Evolutionary conservation across 2,113 vertebrate species (phyloP).

Genomic region (Sinocyclocheilus anophthalmus): DNA sequence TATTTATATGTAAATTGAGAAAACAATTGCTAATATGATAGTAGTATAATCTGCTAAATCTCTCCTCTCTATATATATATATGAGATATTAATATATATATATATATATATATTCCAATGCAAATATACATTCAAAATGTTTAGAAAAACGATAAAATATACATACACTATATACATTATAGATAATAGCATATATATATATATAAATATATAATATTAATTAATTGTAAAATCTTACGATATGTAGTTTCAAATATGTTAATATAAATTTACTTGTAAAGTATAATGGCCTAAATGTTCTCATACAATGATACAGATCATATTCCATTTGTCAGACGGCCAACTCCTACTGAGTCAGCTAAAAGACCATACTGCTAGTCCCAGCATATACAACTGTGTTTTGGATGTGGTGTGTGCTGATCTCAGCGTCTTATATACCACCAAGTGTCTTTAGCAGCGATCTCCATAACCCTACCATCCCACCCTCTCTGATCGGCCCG

Average conservation of each 20-base stretch:
- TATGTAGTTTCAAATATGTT: not conserved
- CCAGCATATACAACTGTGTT: not conserved
- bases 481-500: conserved; percentile 43
- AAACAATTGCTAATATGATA: too few relatives aligned
- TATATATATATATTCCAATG: too few relatives aligned
- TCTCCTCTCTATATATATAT: too few relatives aligned
- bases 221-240: too few relatives aligned
- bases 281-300: not conserved
- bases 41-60: too few relatives aligned
- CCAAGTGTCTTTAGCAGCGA: not conserved
- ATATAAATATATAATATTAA: too few relatives aligned
- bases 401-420: not conserved
- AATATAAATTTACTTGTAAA: not conserved
- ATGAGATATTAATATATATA: too few relatives aligned
- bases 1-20: too few relatives aligned
- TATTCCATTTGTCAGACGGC: not conserved
- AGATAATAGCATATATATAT: too few relatives aligned
- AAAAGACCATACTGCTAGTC: not conserved
- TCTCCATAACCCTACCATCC: conserved; percentile 7
- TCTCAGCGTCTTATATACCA: conserved; percentile 14
- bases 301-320: not conserved
- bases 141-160: too few relatives aligned
- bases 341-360: conserved; percentile 5
- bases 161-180: too few relatives aligned
- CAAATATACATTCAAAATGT: too few relatives aligned